Percentiles rank a stretch among this genome's conserved stretches.
Evolutionary conservation across 1,140 invertebrate genomes (phyloP).

Genomic region (Ceratoteleas bidentatus): DNA sequence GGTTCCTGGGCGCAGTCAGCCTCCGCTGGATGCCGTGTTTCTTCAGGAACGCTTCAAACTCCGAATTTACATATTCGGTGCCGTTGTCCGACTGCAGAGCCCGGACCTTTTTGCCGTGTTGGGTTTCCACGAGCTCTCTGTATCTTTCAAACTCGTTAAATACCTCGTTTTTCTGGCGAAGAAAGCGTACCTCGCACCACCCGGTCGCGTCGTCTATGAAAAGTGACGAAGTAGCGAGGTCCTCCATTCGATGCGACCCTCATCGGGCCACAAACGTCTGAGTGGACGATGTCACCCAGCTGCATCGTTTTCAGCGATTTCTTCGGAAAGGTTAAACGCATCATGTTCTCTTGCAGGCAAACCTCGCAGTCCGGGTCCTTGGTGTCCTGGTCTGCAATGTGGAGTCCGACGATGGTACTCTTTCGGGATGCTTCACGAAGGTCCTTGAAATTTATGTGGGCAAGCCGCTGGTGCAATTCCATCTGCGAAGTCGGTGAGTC

Average conservation of each 20-base stretch:
- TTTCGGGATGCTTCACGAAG: conserved; percentile 49
- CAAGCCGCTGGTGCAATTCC: neutral
- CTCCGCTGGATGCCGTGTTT: neutral
- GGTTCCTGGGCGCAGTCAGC: neutral
- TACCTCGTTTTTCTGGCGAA: conserved; percentile 22
- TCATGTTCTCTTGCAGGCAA: neutral
- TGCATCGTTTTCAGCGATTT: neutral
- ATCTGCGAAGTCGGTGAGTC: neutral
- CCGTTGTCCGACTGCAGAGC: neutral
- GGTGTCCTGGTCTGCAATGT: neutral
- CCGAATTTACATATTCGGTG: neutral
- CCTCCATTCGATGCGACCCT: conserved; percentile 46
- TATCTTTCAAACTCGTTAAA: conserved; percentile 20
- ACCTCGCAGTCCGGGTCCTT: too few species aligned
- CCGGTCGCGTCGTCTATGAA: conserved; percentile 26
- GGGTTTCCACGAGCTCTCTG: neutral
- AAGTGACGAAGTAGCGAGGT: conserved; percentile 46
- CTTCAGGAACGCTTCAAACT: neutral
- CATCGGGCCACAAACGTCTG: conserved; percentile 31
- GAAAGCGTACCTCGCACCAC: conserved; percentile 22
- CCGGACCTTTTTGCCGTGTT: neutral
- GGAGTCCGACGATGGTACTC: neutral
- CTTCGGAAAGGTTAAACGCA: neutral
- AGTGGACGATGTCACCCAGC: conserved; percentile 24
- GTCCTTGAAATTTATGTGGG: conserved; percentile 74